These are phyloP conservation scores for Cotesia vestalis DNA, from an alignment of 1,140 invertebrate genomes.

Conservation along the genomic window DNA sequence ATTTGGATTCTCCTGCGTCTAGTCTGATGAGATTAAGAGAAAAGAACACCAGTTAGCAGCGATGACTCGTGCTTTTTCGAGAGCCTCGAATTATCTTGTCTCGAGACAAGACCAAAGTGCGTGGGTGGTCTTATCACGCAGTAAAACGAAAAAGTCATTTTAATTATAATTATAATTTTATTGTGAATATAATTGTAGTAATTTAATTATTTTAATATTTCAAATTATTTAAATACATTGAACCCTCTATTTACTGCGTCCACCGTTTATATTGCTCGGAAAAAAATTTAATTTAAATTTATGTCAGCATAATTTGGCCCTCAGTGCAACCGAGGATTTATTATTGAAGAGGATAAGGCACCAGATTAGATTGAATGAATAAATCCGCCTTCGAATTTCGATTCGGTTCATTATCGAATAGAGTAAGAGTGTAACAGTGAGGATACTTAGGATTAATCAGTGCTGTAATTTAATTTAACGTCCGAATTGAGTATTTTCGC, in stretches of 20 bases:
- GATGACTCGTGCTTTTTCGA: conserved; percentile 64
- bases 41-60: conserved; percentile 64
- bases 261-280: too few species aligned
- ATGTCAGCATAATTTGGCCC: too few species aligned
- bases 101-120: conserved; percentile 46
- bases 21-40: conserved; percentile 55
- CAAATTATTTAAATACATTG: neutral
- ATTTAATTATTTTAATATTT: conserved; percentile 5
- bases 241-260: too few species aligned
- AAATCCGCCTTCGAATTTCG: too few species aligned
- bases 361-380: too few species aligned
- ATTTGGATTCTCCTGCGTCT: too few species aligned
- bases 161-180: neutral
- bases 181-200: neutral
- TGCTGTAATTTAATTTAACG: conserved; percentile 63
- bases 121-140: conserved; percentile 56
- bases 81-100: conserved; percentile 63
- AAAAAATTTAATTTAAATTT: neutral
- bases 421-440: conserved; percentile 32
- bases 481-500: conserved; percentile 64
- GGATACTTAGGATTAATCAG: conserved; percentile 64
- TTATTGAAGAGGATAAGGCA: too few species aligned
- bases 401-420: too few species aligned
- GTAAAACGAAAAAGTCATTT: neutral
- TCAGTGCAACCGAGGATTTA: too few species aligned